Evolutionary conservation across 2,888 invertebrate species (phyloP), one percentile per base, ranked within the genome.

Genomic region (Cylindroiulus punctatus): DNA sequence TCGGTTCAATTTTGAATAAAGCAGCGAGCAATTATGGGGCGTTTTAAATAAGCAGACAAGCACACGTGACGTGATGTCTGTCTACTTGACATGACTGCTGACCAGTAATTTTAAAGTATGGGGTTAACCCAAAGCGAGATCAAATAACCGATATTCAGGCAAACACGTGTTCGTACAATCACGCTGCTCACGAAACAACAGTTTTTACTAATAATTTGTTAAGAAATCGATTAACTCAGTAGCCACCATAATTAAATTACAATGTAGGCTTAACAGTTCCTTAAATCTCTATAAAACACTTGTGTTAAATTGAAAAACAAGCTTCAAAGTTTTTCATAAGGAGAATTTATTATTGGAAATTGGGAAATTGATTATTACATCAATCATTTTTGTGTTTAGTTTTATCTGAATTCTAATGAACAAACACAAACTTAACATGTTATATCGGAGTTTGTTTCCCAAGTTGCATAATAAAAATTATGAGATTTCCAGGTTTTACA

Each of bases 1-100:
- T 76, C 76, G 30, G 76, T 76, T 76, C 30, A 76, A 76, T 76
- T 76, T 76, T 76, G 76, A 76, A 76, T 76, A 76, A 76, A 76
- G 76, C 30, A 76, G 76, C 76, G 14, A 76, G 76, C 76, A 76
- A 76, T 76, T 76, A 76, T 14, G 76, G 76, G 76, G 26, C 22
- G 30, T 76, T 76, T 76, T 76, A 76, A 26, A 76, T 76, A 76
- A 76, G 76, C 14, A 76, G 76, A 76, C 76, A 76, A 14, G 76
- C 76, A 30, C 76, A 76, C 76, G 76, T 76, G 76, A 76, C 76
- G 76, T 76, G 76, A 76, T 76, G 76, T 26, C 76, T 76, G 76
- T 26, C 76, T 8, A 76, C 76, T 76, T 76, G 76, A 76, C 76
- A 76, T 76, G 30, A n/a, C n/a, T n/a, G 76, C 14, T 22, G 76